A percentile compares a stretch with the other conserved stretches of the same genome.
Evolutionary conservation across 2,113 vertebrate genomes (phyloP).

Genomic region (Tinamus guttatus): DNA sequence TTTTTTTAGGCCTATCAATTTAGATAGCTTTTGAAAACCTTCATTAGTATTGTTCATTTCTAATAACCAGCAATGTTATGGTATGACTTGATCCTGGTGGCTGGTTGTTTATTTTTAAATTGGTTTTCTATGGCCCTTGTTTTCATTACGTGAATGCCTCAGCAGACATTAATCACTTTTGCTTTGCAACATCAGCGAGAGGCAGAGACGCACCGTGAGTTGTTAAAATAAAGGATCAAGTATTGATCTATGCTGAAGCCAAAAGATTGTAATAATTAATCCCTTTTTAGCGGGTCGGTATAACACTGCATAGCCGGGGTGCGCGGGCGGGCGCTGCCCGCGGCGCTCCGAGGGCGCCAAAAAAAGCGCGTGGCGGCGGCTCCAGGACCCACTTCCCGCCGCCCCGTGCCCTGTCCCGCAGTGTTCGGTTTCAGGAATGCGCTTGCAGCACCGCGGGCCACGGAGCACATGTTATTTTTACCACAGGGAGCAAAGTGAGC

Average conservation of each 20-base stretch:
- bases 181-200: not conserved
- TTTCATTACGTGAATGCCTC: not conserved
- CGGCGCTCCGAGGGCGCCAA: not conserved
- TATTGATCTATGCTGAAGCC: not conserved
- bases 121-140: not conserved
- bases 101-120: not conserved
- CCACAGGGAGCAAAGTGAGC: not conserved
- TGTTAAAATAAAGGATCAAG: not conserved
- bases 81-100: not conserved
- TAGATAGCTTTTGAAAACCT: not conserved
- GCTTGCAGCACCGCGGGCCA: not conserved
- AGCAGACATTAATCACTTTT: not conserved
- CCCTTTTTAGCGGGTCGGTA: not conserved
- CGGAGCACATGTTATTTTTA: conserved; percentile 40
- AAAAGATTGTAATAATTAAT: not conserved
- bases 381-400: conserved; percentile 47
- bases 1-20: not conserved
- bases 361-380: not conserved
- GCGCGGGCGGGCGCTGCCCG: not conserved
- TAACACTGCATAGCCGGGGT: not conserved
- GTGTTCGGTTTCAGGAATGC: conserved; percentile 33
- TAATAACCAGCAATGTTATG: not conserved
- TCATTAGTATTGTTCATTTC: not conserved
- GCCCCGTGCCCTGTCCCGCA: not conserved
- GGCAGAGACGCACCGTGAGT: not conserved